Conservation (phyloP, 2,888 invertebrate species). For the Gari tellinella region DNA sequence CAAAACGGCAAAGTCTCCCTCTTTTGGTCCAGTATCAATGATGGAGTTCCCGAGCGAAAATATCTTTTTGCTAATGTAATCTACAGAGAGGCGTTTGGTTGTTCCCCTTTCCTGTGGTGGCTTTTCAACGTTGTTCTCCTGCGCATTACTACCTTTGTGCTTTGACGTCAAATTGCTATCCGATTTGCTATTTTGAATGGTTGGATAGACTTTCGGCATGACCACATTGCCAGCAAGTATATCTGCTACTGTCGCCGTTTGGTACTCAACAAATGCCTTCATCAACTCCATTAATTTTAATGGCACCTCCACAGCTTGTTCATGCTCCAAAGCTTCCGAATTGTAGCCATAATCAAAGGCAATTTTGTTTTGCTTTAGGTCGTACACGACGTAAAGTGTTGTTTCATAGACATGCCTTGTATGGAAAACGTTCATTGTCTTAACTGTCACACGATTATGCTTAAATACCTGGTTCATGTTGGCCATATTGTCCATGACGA, state of each 20-base stretch:
- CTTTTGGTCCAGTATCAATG: too few species aligned
- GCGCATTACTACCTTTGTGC: too few species aligned
- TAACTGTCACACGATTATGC: slow-evolving; percentile 28
- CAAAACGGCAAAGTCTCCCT: too few species aligned
- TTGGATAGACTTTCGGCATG: not conserved
- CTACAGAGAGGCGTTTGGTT: too few species aligned
- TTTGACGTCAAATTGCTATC: too few species aligned
- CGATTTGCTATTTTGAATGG: not conserved
- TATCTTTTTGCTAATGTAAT: too few species aligned
- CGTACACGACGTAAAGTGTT: slow-evolving; percentile 18
- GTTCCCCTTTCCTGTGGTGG: too few species aligned
- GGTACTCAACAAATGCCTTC: not conserved
- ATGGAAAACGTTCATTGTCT: slow-evolving; percentile 26
- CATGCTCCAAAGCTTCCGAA: slow-evolving; percentile 3
- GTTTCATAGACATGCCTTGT: slow-evolving; percentile 32
- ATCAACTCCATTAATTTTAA: not conserved
- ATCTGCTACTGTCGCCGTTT: not conserved
- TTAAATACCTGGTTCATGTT: slow-evolving; percentile 24
- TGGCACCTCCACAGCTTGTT: not conserved
- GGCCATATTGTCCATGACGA: slow-evolving; percentile 46
- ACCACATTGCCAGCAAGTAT: too few species aligned
- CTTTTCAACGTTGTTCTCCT: too few species aligned
- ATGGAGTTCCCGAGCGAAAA: too few species aligned
- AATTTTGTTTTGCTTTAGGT: slow-evolving; percentile 2
- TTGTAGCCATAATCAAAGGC: slow-evolving; percentile 10